Evolutionary conservation across 2,113 vertebrate species (phyloP).

Genomic region (Solea solea): DNA sequence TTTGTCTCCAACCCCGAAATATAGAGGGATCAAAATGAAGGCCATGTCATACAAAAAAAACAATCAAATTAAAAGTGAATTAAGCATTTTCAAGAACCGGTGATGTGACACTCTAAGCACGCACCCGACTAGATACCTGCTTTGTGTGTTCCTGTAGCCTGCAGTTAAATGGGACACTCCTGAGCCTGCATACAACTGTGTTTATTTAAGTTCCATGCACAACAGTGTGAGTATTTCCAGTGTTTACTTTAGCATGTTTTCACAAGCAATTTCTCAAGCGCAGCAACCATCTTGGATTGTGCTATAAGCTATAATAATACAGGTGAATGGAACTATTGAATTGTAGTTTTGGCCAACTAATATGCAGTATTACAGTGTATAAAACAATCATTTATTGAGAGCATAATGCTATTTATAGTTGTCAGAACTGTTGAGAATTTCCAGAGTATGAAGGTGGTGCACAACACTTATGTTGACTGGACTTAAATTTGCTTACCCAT

Average conservation of each 20-base stretch:
- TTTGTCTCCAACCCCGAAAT: not conserved
- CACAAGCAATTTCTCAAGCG: not conserved
- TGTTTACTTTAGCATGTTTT: not conserved
- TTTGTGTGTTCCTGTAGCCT: slow-evolving; percentile 16
- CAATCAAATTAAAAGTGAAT: not conserved
- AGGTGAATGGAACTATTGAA: not conserved
- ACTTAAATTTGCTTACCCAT: not conserved
- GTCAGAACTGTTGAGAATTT: not conserved
- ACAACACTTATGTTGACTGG: not conserved
- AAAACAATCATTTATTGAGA: not conserved
- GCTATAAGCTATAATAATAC: not conserved
- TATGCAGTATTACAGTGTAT: not conserved
- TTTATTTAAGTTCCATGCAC: slow-evolving; percentile 18
- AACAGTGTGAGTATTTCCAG: not conserved
- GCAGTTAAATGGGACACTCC: slow-evolving; percentile 7
- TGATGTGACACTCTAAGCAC: slow-evolving; percentile 5
- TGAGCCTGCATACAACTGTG: slow-evolving; percentile 4
- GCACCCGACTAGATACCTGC: not conserved
- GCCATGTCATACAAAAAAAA: not conserved
- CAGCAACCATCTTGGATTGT: not conserved
- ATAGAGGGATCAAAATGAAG: not conserved
- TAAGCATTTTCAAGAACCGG: too few relatives aligned
- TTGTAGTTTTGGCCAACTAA: not conserved
- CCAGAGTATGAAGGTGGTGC: too few relatives aligned
- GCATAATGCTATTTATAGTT: not conserved